Evolutionary conservation across 2,113 vertebrate species (phyloP), one percentile per base, ranked within the genome.

Genomic region (Cheirogaleus medius): DNA sequence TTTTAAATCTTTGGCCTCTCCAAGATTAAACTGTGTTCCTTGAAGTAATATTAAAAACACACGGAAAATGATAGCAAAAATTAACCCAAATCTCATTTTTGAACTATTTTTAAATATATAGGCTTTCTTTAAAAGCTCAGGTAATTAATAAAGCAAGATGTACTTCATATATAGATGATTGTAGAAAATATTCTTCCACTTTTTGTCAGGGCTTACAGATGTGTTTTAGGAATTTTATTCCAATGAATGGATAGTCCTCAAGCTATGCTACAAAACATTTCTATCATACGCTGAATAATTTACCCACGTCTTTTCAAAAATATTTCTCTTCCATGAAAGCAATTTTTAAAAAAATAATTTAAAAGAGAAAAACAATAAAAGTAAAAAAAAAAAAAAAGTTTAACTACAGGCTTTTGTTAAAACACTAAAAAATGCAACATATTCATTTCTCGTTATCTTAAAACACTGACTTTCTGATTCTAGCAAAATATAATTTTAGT

Each of bases 401-500:
- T 91, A 97, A 86, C 34, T 89, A 68, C 21, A 71, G 13, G 64
- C 83, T 97, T 97, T 97, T 63, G 60, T 90, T 91, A 90, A 92
- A 80, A 86, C 25, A 58, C 60, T 73, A 69, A 56, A 94, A 94
- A 94, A 74, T 6, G 18, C 74, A 94, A 77, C 64, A 84, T 74
- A 69, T 63, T 92, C 52, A 84, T 91, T 83, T 76, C 44, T 64
- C 52, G 87, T 94, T 58, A 92, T 96, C 92, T 96, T 92, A 96
- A 93, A 97, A 94, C 91, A 93, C 83, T 49, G 47, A 94, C 84
- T 97, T 92, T 94, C 94, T 95, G 91, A 98, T 96, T 90, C 95
- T 73, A 94, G 96, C 68, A n/a, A 74, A 96, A 86, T 73, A 86
- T 95, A 98, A 97, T 96, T 95, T 98, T 97, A 98, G 97, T 66